Evolutionary conservation across 2,113 vertebrate genomes (phyloP).

Genomic region (Leucoraja erinaceus): DNA sequence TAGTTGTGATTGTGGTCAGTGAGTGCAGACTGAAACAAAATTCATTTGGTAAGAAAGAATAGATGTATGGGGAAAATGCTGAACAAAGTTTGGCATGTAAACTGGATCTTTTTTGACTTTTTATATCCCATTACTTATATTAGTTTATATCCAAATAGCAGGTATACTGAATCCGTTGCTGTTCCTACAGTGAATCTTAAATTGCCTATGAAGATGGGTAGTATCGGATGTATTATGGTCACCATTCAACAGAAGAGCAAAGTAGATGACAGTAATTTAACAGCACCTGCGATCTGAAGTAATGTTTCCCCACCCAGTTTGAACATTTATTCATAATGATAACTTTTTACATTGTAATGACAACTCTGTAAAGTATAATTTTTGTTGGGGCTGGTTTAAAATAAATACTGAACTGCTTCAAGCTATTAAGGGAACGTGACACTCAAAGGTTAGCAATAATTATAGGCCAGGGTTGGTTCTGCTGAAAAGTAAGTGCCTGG

Average conservation of each 20-base stretch:
- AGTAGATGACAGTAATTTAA: conserved; percentile 32
- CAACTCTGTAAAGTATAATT: conserved; percentile 31
- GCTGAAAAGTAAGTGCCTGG: neutral
- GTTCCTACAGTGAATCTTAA: neutral
- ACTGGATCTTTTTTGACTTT: neutral
- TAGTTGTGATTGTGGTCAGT: neutral
- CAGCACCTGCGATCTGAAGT: conserved; percentile 21
- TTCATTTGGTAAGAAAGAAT: neutral
- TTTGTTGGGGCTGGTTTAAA: conserved; percentile 5
- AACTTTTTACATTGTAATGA: conserved; percentile 32
- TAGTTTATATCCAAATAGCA: neutral
- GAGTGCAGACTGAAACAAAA: neutral
- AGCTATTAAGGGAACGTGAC: conserved; percentile 21
- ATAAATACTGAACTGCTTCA: conserved; percentile 26
- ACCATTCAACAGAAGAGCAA: conserved; percentile 11
- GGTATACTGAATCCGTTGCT: neutral
- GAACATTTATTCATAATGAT: conserved; percentile 32
- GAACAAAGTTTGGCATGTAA: neutral
- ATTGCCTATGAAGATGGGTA: neutral
- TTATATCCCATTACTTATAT: neutral
- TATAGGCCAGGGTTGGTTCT: neutral
- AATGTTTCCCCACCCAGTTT: conserved; percentile 7
- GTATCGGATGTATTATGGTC: conserved; percentile 4
- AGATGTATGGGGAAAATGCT: neutral
- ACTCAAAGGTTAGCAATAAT: conserved; percentile 30